Conservation (phyloP, 2,113 vertebrate genomes). For the Scomber scombrus region DNA sequence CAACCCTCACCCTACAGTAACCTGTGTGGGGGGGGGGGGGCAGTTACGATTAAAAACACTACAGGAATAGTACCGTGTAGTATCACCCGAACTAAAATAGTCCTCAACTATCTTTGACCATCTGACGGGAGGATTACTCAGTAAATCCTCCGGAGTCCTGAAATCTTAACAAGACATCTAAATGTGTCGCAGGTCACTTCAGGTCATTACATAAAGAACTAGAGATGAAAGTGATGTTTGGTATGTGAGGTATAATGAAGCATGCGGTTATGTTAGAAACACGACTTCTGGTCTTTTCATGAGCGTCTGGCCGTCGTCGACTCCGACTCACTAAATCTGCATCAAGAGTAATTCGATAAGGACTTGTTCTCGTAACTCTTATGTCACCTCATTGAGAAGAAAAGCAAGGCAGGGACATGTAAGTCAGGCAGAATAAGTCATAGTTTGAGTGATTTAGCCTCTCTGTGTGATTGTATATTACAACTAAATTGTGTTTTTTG, state of each 20-base stretch:
- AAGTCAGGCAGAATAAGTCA: neutral
- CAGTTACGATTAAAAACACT: neutral
- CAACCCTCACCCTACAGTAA: neutral
- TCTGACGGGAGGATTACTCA: slow-evolving; percentile 67
- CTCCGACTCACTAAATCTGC: neutral
- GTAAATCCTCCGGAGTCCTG: slow-evolving; percentile 71
- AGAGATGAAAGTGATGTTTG: neutral
- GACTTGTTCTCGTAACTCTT: slow-evolving; percentile 11
- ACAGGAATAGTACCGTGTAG: slow-evolving; percentile 16
- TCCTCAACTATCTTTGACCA: slow-evolving; percentile 31
- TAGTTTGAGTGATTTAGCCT: neutral
- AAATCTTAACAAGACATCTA: slow-evolving; percentile 63
- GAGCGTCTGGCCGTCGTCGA: neutral
- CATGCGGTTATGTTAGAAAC: neutral
- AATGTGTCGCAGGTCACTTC: slow-evolving; percentile 39
- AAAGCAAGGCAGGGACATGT: slow-evolving; percentile 25
- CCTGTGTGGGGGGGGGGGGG: neutral
- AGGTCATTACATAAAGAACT: neutral
- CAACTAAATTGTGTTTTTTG: too few species aligned
- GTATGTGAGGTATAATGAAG: neutral
- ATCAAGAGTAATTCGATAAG: slow-evolving; percentile 22
- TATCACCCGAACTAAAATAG: slow-evolving; percentile 45
- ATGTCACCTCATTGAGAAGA: slow-evolving; percentile 37
- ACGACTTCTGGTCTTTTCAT: too few species aligned
- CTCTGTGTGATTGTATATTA: too few species aligned